Evolutionary conservation across 2,797 vertebrate genomes (phyloP).

Genomic region (Allobates femoralis): DNA sequence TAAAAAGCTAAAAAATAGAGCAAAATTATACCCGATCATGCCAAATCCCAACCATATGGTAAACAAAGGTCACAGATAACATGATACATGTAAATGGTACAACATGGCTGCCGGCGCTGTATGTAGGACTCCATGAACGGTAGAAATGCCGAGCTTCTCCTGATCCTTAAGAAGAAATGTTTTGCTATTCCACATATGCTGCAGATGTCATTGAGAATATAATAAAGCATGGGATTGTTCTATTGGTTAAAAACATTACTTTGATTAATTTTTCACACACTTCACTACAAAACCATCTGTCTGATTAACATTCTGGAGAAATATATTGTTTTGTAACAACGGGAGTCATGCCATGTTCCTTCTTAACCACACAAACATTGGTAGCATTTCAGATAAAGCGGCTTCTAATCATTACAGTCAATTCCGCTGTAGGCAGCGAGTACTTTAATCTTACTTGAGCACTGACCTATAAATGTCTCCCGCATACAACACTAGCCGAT

Average conservation of each 20-base stretch:
- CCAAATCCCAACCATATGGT: not conserved
- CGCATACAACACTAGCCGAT: not conserved
- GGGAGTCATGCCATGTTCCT: slow-evolving; percentile 44
- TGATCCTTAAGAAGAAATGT: slow-evolving; percentile 29
- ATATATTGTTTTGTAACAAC: slow-evolving; percentile 48
- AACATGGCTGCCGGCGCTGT: not conserved
- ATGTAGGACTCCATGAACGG: not conserved
- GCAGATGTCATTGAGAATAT: slow-evolving; percentile 37
- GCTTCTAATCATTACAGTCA: slow-evolving; percentile 19
- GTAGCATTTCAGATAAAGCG: slow-evolving; percentile 45
- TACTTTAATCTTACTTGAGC: slow-evolving; percentile 37
- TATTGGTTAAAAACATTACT: slow-evolving; percentile 45
- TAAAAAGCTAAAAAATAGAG: not conserved
- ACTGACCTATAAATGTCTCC: slow-evolving; percentile 30
- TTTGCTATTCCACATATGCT: slow-evolving; percentile 46
- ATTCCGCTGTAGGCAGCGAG: slow-evolving; percentile 30
- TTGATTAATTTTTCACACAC: slow-evolving; percentile 54
- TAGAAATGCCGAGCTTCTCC: slow-evolving; percentile 18
- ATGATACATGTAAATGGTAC: not conserved
- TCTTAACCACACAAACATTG: slow-evolving; percentile 44
- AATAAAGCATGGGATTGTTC: slow-evolving; percentile 50
- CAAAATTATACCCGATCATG: not conserved
- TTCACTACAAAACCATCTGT: slow-evolving; percentile 57
- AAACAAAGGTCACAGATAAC: not conserved
- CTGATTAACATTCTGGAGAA: slow-evolving; percentile 52